Conservation (phyloP, 1,140 invertebrate species). For the Lucilia sericata region DNA sequence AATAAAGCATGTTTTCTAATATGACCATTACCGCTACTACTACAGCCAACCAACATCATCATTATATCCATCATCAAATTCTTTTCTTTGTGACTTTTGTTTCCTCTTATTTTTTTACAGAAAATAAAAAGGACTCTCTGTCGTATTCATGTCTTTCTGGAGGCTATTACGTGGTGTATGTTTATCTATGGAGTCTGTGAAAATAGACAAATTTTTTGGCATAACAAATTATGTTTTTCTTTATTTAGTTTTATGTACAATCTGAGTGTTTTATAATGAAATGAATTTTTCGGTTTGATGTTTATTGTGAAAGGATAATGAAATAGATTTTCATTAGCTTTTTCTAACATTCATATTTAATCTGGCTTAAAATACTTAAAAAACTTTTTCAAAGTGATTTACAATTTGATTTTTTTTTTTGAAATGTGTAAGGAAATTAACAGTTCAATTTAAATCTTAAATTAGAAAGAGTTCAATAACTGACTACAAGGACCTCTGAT, state of each 20-base stretch:
- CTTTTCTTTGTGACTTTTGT: neutral
- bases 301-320: neutral
- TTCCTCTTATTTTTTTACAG: neutral
- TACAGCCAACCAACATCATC: neutral
- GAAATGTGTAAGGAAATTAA: too few species aligned
- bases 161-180: neutral
- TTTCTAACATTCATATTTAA: neutral
- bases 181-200: neutral
- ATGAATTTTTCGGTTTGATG: neutral
- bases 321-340: conserved; percentile 5
- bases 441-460: too few species aligned
- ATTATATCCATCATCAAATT: neutral
- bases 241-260: neutral
- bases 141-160: neutral
- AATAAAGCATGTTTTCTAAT: conserved; percentile 20
- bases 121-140: neutral
- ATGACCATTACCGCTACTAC: neutral
- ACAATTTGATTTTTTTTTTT: neutral
- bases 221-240: conserved; percentile 27
- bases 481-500: too few species aligned
- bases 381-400: neutral
- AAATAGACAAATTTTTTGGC: conserved; percentile 4
- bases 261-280: conserved; percentile 11
- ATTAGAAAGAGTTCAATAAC: too few species aligned
- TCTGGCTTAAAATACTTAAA: neutral